phyloP scores from a whole-genome alignment of 1,140 invertebrate species.

The Dendrolimus punctatus region DNA sequence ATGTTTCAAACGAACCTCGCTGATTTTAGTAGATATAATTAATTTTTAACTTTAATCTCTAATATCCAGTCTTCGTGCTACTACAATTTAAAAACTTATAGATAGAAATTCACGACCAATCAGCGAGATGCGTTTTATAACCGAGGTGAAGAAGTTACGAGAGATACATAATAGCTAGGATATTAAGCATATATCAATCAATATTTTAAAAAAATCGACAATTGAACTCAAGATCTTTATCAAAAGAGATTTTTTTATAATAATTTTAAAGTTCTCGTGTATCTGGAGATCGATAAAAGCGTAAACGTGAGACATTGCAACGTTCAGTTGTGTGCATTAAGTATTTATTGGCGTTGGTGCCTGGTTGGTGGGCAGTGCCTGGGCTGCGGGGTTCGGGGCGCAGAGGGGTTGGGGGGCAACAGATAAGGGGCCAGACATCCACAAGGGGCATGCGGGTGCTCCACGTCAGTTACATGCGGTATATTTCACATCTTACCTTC shows the following conservation, averaged over 20 bases:
- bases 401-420: conserved; percentile 6
- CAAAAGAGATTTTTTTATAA: neutral
- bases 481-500: conserved; percentile 76
- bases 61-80: neutral
- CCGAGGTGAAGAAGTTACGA: no score
- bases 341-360: neutral
- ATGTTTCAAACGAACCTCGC: no score
- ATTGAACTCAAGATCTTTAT: no score
- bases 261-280: conserved; percentile 1
- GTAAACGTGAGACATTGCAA: conserved; percentile 21
- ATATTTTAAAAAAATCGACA: no score
- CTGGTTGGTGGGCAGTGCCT: conserved; percentile 4
- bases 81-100: no score
- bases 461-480: conserved; percentile 50
- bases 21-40: neutral
- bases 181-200: no score
- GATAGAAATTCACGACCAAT: no score
- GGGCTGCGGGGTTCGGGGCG: conserved; percentile 8
- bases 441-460: conserved; percentile 58
- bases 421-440: conserved; percentile 26
- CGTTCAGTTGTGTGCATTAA: conserved; percentile 6
- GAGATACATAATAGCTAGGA: no score
- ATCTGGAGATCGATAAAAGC: conserved; percentile 22
- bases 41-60: neutral
- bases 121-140: no score